Conservation (phyloP, 2,797 vertebrate species). For the Sebastolobus altivelis region DNA sequence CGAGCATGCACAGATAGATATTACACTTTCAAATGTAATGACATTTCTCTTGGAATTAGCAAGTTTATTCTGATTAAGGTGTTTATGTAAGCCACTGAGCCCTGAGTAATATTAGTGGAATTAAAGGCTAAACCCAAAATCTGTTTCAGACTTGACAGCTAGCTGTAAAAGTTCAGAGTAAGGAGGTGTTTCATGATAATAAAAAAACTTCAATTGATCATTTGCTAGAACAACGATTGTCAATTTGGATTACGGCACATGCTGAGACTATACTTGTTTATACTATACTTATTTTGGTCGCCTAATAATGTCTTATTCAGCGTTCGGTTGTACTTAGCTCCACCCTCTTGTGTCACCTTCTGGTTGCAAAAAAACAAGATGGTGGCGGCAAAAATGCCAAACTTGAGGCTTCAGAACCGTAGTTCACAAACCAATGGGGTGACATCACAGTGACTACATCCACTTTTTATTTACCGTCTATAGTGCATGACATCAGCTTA, state of each 20-base stretch:
- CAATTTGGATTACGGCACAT: background rate
- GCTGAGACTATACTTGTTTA: no score
- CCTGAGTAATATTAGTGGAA: background rate
- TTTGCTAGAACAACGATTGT: background rate
- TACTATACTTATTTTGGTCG: no score
- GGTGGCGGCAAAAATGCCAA: no score
- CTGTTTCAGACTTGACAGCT: background rate
- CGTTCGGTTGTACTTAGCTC: no score
- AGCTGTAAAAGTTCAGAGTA: background rate
- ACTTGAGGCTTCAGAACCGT: no score
- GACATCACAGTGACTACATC: no score
- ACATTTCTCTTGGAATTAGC: conserved; percentile 19
- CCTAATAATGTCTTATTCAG: no score
- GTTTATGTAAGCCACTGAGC: background rate
- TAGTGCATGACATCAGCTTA: background rate
- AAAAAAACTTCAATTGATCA: background rate
- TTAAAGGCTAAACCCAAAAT: background rate
- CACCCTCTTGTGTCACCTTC: no score
- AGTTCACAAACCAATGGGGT: no score
- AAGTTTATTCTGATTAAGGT: conserved; percentile 16
- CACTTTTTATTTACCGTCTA: no score
- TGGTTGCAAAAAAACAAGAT: no score
- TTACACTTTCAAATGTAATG: conserved; percentile 36
- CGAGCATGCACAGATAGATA: conserved; percentile 15
- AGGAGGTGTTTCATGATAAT: background rate